Evolutionary conservation across 2,888 invertebrate genomes (phyloP), one percentile per base, ranked within the genome.

Genomic region (Brachylomia viminalis): DNA sequence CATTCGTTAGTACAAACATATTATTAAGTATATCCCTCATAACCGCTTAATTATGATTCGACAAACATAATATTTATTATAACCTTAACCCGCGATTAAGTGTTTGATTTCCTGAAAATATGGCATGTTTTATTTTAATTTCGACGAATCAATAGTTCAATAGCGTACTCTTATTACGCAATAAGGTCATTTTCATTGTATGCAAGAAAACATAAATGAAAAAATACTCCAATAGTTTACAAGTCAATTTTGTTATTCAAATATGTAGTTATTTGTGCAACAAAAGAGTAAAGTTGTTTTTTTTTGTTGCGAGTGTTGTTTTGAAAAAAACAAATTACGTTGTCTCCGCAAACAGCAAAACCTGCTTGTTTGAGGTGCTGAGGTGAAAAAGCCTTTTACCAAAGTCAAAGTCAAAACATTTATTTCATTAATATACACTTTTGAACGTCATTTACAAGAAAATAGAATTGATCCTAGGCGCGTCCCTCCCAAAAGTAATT

Each of bases 11-110:
- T 49, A 42, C 13, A 38, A 33, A 58, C 5, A 56, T 1, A 49
- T 30, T 27, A n/a, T 2, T n/a, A n/a, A n/a, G n/a, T n/a, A n/a
- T 52, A 11, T 33, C 68, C 30, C 17, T 70, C 42, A 56, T 77
- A 56, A 56, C 54, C 49, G 64, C 47, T 45, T 52, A 47, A 20
- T 62, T 61, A 47, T 61, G n/a, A 54, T 27, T 61, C 11, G 8
- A 38, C 7, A 65, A 47, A 54, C 23, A 80, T 33, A 56, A 67
- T 80, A 59, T 65, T 69, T 65, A 54, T 49, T n/a, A 15, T 80
- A 59, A 80, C 80, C 64, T 65, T 80, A 80, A 64, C 80, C 68
- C 58, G 30, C 27, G 54, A 76, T 76, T 64, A 59, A 54, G 23
- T 23, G 64, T 56, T 10, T 11, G 54, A 54, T 64, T 68, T 69